Conservation (phyloP, 2,113 vertebrate species). For the Melanerpes aurifrons region DNA sequence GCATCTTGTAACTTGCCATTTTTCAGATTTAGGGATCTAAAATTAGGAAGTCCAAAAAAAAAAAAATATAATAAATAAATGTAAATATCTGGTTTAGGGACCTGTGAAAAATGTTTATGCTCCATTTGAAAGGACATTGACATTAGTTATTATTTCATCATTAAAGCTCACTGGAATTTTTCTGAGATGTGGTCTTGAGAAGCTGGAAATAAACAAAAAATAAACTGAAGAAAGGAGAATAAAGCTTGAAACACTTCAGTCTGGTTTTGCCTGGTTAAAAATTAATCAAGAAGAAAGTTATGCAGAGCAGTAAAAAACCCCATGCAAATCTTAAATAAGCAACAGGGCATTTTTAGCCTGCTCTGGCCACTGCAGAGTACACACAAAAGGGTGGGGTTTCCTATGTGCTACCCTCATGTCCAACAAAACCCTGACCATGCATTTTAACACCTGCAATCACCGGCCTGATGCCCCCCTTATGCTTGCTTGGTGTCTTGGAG, state of each 20-base stretch:
- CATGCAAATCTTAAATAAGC: not conserved
- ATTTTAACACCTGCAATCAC: not conserved
- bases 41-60: not conserved
- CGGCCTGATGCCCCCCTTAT: rapidly evolving
- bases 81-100: not conserved
- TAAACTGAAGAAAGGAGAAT: not conserved
- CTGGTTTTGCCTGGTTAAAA: not conserved
- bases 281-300: not conserved
- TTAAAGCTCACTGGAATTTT: not conserved
- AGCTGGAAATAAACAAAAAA: not conserved
- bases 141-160: not conserved
- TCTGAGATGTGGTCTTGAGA: not conserved
- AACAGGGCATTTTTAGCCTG: not conserved
- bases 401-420: not conserved
- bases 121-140: not conserved
- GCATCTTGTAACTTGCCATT: not conserved
- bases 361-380: not conserved
- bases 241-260: not conserved
- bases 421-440: not conserved
- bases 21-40: not conserved
- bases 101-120: not conserved
- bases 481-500: not conserved
- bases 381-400: not conserved
- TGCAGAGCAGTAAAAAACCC: rapidly evolving
- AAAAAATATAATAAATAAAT: too few species aligned